These are phyloP conservation scores for Chascanopsetta lugubris DNA, from an alignment of 2,113 vertebrate genomes.

Conservation along the genomic window DNA sequence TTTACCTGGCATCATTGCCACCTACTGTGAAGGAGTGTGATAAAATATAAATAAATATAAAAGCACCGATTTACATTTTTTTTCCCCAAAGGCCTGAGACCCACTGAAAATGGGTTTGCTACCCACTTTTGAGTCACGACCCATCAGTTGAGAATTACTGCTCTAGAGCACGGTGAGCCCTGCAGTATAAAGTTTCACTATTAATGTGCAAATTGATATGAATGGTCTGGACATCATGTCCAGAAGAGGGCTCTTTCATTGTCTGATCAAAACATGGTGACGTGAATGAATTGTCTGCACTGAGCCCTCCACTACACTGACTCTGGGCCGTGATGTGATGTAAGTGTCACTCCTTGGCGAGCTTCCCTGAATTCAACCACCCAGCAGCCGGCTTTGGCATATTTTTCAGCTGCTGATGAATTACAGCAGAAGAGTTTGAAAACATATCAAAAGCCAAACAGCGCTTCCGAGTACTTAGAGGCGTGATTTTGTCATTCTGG, in stretches of 20 bases:
- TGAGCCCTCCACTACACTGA: not conserved
- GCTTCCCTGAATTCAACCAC: conserved; percentile 2
- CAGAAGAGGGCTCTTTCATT: conserved; percentile 7
- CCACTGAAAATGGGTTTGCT: no score
- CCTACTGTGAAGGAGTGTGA: no score
- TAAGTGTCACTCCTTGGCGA: conserved; percentile 4
- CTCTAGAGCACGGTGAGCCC: not conserved
- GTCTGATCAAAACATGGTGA: not conserved
- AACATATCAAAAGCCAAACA: not conserved
- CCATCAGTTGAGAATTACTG: no score
- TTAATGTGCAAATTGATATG: not conserved
- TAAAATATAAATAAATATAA: no score
- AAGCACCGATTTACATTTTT: no score
- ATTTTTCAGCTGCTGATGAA: not conserved
- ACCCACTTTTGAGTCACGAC: not conserved
- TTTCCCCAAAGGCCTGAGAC: no score
- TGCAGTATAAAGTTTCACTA: not conserved
- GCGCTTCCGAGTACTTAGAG: not conserved
- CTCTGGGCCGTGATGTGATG: not conserved
- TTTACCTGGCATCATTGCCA: no score
- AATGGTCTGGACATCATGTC: not conserved
- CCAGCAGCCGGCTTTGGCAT: not conserved
- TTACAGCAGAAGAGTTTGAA: not conserved
- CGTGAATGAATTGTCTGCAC: not conserved
- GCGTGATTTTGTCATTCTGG: not conserved